Conservation (phyloP, 2,797 vertebrate genomes). For the Taeniopygia guttata region DNA sequence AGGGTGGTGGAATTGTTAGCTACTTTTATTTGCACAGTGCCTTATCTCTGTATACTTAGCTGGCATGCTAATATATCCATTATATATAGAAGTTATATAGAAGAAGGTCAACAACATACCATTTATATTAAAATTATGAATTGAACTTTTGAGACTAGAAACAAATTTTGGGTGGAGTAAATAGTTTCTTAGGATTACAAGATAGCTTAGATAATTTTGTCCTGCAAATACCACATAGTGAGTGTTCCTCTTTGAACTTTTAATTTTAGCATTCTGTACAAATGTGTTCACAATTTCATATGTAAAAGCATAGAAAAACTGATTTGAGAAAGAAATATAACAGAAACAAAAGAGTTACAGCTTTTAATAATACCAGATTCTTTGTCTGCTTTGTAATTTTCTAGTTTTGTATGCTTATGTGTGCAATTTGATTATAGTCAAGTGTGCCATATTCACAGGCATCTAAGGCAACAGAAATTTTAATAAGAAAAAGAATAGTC, state of each 20-base stretch:
- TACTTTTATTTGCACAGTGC: background rate
- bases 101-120: background rate
- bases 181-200: background rate
- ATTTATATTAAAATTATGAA: background rate
- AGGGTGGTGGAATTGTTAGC: background rate
- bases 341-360: background rate
- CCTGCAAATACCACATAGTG: background rate
- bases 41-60: slow-evolving; percentile 21
- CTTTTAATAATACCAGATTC: background rate
- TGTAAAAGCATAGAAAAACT: background rate
- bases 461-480: slow-evolving; percentile 33
- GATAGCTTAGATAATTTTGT: background rate
- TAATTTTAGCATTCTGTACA: background rate
- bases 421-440: background rate
- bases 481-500: slow-evolving; percentile 24
- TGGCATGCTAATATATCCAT: background rate
- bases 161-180: slow-evolving; percentile 41
- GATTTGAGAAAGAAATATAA: background rate
- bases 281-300: background rate
- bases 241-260: slow-evolving; percentile 5
- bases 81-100: background rate
- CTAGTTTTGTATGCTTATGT: background rate
- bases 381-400: slow-evolving; percentile 5
- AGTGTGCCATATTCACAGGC: background rate
- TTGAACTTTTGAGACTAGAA: background rate